phyloP scores from a whole-genome alignment of 2,797 vertebrate genomes.

The Phataginus tricuspis region DNA sequence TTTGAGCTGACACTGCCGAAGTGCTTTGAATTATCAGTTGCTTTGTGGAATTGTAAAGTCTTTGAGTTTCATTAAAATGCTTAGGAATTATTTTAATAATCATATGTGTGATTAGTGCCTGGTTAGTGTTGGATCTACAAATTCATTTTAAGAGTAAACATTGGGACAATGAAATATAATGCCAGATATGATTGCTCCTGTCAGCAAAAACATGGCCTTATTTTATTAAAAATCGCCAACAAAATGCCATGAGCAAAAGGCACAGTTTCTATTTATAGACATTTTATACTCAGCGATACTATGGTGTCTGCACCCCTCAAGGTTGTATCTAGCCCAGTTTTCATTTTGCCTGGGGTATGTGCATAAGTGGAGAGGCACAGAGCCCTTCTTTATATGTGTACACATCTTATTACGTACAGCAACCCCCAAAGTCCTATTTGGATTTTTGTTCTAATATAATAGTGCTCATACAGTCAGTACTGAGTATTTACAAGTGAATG shows the following conservation, averaged over 20 bases:
- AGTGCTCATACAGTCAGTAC: neutral
- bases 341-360: conserved; percentile 36
- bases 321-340: neutral
- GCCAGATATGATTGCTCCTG: conserved; percentile 43
- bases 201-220: conserved; percentile 70
- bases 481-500: conserved; percentile 53
- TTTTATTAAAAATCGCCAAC: conserved; percentile 71
- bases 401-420: conserved; percentile 35
- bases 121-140: conserved; percentile 69
- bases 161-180: conserved; percentile 55
- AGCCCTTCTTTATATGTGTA: neutral
- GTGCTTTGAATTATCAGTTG: conserved; percentile 41
- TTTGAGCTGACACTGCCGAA: conserved; percentile 67
- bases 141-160: conserved; percentile 75
- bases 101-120: conserved; percentile 50
- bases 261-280: conserved; percentile 50
- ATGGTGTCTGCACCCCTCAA: neutral
- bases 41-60: conserved; percentile 54
- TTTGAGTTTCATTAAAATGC: conserved; percentile 68
- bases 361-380: neutral
- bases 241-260: conserved; percentile 58
- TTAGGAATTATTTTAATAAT: conserved; percentile 66
- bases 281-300: conserved; percentile 30
- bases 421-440: conserved; percentile 56
- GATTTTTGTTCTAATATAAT: conserved; percentile 55